A percentile compares a stretch with the other conserved stretches of the same genome.
Evolutionary conservation across 2,113 vertebrate genomes (phyloP).

Genomic region (Barbus barbus): DNA sequence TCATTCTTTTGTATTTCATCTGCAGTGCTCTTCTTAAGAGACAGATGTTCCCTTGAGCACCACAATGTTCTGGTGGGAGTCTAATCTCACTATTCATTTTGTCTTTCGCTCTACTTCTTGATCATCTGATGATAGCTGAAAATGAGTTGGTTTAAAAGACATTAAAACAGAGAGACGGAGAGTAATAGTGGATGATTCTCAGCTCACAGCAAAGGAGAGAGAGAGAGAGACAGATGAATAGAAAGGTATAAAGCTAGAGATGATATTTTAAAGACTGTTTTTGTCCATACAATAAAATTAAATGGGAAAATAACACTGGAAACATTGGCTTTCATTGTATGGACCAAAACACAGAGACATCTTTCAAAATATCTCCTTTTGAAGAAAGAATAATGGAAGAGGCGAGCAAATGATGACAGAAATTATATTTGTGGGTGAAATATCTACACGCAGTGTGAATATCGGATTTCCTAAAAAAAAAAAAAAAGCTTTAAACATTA

Average conservation of each 20-base stretch:
- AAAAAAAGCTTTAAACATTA: too few species aligned
- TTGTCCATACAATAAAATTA: not conserved
- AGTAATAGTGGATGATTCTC: conserved; percentile 1
- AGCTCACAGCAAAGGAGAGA: not conserved
- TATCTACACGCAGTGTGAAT: too few species aligned
- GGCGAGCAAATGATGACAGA: too few species aligned
- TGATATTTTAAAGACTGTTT: not conserved
- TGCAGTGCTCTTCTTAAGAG: not conserved
- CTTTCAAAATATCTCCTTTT: too few species aligned
- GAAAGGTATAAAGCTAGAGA: not conserved
- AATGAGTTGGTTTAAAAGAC: conserved; percentile 36
- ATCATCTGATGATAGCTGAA: conserved; percentile 16
- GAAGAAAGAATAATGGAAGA: too few species aligned
- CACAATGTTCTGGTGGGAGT: not conserved
- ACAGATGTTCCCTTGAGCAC: conserved; percentile 9
- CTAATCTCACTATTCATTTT: conserved; percentile 14
- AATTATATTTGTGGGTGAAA: too few species aligned
- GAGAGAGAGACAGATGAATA: not conserved
- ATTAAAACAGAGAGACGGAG: conserved; percentile 18
- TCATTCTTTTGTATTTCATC: conserved; percentile 16
- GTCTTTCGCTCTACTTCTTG: not conserved
- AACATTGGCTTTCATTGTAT: not conserved
- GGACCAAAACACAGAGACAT: not conserved
- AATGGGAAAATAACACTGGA: not conserved
- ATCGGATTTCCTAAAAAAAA: too few species aligned